These are phyloP conservation scores for Oxygymnocypris stewartii DNA, from an alignment of 2,113 vertebrate genomes.

Conservation along the genomic window DNA sequence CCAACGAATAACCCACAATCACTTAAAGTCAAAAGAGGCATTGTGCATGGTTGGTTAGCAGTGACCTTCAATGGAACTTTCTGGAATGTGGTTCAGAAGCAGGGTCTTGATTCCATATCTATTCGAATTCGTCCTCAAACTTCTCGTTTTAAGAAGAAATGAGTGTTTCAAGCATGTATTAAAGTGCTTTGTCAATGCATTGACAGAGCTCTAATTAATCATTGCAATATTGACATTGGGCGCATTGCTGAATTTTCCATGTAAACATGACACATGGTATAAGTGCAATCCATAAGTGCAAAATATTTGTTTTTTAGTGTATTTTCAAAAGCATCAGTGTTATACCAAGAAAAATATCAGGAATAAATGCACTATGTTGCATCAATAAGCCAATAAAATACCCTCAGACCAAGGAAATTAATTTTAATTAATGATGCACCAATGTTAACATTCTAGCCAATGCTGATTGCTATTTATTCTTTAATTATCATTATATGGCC, in stretches of 20 bases:
- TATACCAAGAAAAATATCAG: background rate
- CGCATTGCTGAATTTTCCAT: background rate
- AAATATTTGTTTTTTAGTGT: background rate
- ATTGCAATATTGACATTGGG: background rate
- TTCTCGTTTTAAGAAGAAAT: conserved; percentile 28
- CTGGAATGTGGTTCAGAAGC: conserved; percentile 45
- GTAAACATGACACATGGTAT: background rate
- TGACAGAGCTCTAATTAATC: background rate
- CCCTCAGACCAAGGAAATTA: background rate
- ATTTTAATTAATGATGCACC: background rate
- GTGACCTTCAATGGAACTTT: conserved; percentile 44
- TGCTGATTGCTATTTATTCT: background rate
- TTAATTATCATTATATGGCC: background rate
- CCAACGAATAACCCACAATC: conserved; percentile 60
- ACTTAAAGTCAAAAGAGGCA: conserved; percentile 61
- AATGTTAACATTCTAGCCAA: background rate
- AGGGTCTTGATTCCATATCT: conserved; percentile 53
- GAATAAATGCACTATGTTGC: background rate
- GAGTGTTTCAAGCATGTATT: conserved; percentile 9
- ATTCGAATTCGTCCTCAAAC: conserved; percentile 16
- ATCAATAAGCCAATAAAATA: background rate
- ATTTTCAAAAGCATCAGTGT: background rate
- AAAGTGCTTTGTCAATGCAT: background rate
- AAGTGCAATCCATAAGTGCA: background rate
- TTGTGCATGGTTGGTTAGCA: conserved; percentile 50